Percentiles rank a stretch among this genome's conserved stretches.
phyloP scores from a whole-genome alignment of 1,140 invertebrate species.

The Lethocerus indicus region DNA sequence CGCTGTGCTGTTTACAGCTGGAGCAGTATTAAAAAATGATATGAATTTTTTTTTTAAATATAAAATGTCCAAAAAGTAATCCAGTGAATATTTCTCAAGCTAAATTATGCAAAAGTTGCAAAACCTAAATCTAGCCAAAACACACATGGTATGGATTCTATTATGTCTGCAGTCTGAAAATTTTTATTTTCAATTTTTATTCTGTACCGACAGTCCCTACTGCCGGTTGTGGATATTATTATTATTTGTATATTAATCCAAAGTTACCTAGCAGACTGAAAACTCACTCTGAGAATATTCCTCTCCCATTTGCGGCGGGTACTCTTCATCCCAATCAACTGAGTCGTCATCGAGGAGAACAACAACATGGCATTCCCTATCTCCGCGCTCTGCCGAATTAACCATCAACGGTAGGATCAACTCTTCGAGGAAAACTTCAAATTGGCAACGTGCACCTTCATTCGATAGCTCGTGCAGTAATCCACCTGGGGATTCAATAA shows the following conservation, averaged over 20 bases:
- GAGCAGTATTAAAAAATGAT: slow-evolving; percentile 20
- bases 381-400: slow-evolving; percentile 76
- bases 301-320: slow-evolving; percentile 97
- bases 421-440: slow-evolving; percentile 90
- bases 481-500: slow-evolving; percentile 53
- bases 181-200: too few relatives aligned
- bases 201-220: too few relatives aligned
- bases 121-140: too few relatives aligned
- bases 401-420: slow-evolving; percentile 94
- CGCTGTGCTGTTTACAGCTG: slow-evolving; percentile 72
- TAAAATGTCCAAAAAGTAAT: too few relatives aligned
- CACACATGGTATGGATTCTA: too few relatives aligned
- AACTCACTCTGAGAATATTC: slow-evolving; percentile 90
- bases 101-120: too few relatives aligned
- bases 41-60: too few relatives aligned
- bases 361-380: slow-evolving; percentile 83
- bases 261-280: too few relatives aligned
- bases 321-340: slow-evolving; percentile 98
- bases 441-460: slow-evolving; percentile 92
- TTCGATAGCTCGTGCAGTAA: slow-evolving; percentile 96
- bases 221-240: too few relatives aligned
- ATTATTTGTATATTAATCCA: too few relatives aligned
- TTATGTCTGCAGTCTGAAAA: too few relatives aligned
- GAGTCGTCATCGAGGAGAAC: slow-evolving; percentile 89
- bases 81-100: too few relatives aligned